Conservation (phyloP, 1,140 invertebrate genomes). For the Trichonephila clavipes region DNA sequence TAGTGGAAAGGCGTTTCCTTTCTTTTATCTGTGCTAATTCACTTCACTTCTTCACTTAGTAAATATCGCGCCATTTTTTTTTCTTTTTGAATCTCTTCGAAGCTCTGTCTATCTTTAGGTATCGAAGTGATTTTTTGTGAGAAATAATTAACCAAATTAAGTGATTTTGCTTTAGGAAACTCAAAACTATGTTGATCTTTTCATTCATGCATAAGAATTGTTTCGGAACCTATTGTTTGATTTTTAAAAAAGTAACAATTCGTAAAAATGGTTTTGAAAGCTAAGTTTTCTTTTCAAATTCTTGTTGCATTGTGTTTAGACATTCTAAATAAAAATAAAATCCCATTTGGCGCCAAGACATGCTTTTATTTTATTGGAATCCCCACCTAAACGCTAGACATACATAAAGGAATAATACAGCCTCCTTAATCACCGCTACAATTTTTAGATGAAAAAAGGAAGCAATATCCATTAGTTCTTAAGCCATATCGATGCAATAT, state of each 20-base stretch:
- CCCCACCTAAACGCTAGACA: background rate
- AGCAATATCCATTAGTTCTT: background rate
- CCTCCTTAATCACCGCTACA: no score
- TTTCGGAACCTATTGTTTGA: background rate
- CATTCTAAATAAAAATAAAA: background rate
- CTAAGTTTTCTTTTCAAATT: background rate
- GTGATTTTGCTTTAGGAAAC: background rate
- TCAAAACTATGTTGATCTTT: background rate
- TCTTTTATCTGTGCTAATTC: background rate
- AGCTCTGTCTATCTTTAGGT: background rate
- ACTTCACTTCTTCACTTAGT: slow-evolving; percentile 16
- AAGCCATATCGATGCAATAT: background rate
- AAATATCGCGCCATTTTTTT: background rate
- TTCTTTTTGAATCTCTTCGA: background rate
- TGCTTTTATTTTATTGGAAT: background rate
- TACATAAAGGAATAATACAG: background rate
- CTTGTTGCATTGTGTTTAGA: background rate
- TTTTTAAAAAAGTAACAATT: background rate
- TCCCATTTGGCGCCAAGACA: background rate
- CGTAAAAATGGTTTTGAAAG: background rate
- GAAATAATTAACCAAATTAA: slow-evolving; percentile 47
- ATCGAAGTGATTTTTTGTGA: slow-evolving; percentile 20
- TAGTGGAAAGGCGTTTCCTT: slow-evolving; percentile 4
- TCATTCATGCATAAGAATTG: background rate
- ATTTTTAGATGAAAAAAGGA: background rate